Conservation (phyloP, 2,113 vertebrate species). For the Actenoides lindsayi region DNA sequence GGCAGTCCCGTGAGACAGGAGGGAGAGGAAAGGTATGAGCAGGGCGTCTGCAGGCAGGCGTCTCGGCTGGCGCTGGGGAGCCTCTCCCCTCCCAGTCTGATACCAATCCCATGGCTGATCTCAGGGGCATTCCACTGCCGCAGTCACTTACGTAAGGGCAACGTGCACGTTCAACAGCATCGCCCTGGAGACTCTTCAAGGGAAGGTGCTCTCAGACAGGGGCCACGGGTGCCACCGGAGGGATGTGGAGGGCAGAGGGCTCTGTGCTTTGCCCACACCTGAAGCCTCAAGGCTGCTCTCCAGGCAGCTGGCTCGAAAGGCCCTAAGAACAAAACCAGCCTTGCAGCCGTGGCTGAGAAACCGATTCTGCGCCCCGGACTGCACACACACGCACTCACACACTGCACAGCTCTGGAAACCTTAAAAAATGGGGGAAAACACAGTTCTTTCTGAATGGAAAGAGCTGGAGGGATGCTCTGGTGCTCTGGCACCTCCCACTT, state of each 20-base stretch:
- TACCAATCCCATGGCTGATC: not conserved
- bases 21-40: not conserved
- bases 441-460: not conserved
- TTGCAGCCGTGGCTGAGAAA: not conserved
- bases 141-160: not conserved
- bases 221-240: fast-evolving
- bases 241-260: fast-evolving
- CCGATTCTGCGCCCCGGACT: not conserved
- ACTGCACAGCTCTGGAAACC: not conserved
- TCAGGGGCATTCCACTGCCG: not conserved
- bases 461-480: not conserved
- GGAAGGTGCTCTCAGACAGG: not conserved
- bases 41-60: not conserved
- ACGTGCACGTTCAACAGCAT: not conserved
- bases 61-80: fast-evolving
- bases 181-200: fast-evolving
- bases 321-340: not conserved
- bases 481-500: not conserved
- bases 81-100: not conserved
- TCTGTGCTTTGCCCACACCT: not conserved
- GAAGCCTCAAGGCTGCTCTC: not conserved
- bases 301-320: fast-evolving
- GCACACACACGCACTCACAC: not conserved
- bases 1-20: fast-evolving
- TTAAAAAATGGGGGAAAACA: not conserved